Conservation (phyloP, 2,797 vertebrate species). For the Etheostoma perlongum region DNA sequence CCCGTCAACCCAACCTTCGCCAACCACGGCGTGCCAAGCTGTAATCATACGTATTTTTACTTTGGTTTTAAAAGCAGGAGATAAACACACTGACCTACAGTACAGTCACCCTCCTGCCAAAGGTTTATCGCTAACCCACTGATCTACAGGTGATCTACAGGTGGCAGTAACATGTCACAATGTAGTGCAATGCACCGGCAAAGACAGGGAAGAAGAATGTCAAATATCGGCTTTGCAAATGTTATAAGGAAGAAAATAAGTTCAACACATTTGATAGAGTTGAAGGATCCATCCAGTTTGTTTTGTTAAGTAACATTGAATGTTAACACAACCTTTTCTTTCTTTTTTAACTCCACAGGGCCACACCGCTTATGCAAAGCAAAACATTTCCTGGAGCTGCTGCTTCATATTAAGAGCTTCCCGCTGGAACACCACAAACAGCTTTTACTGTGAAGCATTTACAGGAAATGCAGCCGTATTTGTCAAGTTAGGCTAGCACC, state of each 20-base stretch:
- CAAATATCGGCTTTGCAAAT: background rate
- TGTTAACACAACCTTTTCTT: background rate
- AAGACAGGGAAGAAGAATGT: background rate
- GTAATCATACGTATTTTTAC: background rate
- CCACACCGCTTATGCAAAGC: constrained; percentile 6
- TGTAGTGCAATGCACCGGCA: background rate
- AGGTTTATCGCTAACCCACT: no score
- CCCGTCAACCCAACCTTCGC: background rate
- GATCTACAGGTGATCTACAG: background rate
- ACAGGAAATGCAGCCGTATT: constrained; percentile 22
- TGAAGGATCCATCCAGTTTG: background rate
- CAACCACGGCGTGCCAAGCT: no score
- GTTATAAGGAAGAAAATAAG: background rate
- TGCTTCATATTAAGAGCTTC: constrained; percentile 7
- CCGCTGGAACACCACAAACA: constrained; percentile 16
- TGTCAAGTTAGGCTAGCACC: background rate
- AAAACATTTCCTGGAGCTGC: constrained; percentile 1
- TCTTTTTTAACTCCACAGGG: background rate
- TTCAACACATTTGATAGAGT: background rate
- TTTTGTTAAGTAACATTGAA: background rate
- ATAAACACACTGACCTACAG: background rate
- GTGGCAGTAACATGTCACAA: background rate
- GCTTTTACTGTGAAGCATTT: constrained; percentile 19
- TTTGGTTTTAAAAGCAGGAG: background rate
- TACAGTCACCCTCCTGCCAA: background rate